These are phyloP conservation scores for Phortica magna DNA, from an alignment of 2,888 invertebrate genomes.

Conservation along the genomic window DNA sequence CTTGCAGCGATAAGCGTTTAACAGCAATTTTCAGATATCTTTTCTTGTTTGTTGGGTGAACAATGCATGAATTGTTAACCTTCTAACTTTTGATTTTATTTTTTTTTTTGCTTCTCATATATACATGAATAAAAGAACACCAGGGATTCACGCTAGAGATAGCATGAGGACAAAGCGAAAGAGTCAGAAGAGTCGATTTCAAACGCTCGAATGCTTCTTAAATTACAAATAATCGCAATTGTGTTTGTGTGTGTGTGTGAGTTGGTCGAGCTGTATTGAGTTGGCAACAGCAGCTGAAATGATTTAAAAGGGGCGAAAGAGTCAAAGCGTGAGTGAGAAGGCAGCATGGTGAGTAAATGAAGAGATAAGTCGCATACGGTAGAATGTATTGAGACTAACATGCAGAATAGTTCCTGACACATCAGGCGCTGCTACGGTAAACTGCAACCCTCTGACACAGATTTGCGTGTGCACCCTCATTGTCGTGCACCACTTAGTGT, in stretches of 20 bases:
- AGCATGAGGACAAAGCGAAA: conserved; percentile 45
- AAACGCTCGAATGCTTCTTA: conserved; percentile 75
- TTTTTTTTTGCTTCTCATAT: not conserved
- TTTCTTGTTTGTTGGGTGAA: conserved; percentile 27
- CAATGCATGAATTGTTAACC: conserved; percentile 61
- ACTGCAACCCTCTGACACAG: conserved; percentile 45
- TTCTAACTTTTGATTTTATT: conserved; percentile 46
- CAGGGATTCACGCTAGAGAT: not conserved
- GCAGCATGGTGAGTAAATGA: conserved; percentile 48
- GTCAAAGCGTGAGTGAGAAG: not conserved
- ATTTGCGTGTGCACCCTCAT: conserved; percentile 54
- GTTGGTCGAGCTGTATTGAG: conserved; percentile 30
- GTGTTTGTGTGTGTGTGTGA: conserved; percentile 51
- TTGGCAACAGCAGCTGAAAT: conserved; percentile 72
- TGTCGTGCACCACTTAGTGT: conserved; percentile 50
- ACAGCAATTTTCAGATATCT: conserved; percentile 34
- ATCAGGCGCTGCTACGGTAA: not conserved
- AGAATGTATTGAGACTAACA: not conserved
- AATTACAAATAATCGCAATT: conserved; percentile 76
- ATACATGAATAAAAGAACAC: not conserved
- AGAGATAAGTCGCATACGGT: conserved; percentile 52
- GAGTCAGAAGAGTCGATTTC: conserved; percentile 64
- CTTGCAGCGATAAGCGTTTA: conserved; percentile 68
- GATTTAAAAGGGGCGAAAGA: conserved; percentile 59
- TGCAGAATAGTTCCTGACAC: not conserved